Percentiles rank a stretch among this genome's conserved stretches.
Conservation (phyloP, 2,888 invertebrate species). For the Willowsia nigromaculata region DNA sequence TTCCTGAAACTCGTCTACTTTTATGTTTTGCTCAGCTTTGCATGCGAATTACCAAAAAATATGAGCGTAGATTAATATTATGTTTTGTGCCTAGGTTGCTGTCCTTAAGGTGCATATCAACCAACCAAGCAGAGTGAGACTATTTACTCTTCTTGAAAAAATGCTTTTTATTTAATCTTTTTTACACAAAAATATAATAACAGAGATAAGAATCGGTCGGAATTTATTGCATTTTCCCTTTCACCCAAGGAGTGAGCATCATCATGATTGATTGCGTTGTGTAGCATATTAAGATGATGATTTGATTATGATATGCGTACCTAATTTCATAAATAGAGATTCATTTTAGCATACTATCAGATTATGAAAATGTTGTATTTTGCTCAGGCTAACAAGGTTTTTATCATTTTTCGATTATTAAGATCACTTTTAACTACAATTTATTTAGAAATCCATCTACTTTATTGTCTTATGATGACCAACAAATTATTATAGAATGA, state of each 20-base stretch:
- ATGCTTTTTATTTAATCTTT: background rate
- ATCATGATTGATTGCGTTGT: background rate
- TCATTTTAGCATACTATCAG: conserved; percentile 51
- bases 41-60: too few relatives aligned
- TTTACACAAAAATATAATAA: background rate
- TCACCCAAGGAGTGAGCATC: background rate
- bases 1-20: too few relatives aligned
- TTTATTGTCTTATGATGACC: background rate
- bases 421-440: background rate
- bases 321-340: conserved; percentile 12
- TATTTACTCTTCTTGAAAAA: background rate
- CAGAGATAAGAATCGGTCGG: background rate
- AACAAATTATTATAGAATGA: too few relatives aligned
- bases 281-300: background rate
- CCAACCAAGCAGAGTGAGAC: background rate
- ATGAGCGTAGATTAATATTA: too few relatives aligned
- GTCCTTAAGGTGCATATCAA: too few relatives aligned
- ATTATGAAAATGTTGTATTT: too few relatives aligned
- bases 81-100: too few relatives aligned
- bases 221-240: background rate
- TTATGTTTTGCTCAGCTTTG: too few relatives aligned
- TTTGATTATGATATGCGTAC: too few relatives aligned
- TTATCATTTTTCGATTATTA: background rate
- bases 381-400: background rate
- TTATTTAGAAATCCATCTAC: background rate